phyloP scores from a whole-genome alignment of 2,797 vertebrate genomes.

The Synanceia verrucosa region DNA sequence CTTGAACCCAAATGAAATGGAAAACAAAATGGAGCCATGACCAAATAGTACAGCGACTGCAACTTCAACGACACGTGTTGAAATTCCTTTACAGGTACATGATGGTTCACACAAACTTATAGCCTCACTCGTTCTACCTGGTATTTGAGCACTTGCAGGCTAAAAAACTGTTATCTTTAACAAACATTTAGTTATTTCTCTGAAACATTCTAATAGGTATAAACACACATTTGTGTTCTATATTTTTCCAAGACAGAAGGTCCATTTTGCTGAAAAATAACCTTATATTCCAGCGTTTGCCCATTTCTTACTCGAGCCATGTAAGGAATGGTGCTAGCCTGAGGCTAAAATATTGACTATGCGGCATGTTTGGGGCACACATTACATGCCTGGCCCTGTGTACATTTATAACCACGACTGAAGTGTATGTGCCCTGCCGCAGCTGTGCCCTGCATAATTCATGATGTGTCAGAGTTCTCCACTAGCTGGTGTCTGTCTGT shows the following conservation, averaged over 20 bases:
- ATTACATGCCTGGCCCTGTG: constrained; percentile 64
- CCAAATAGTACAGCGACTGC: not conserved
- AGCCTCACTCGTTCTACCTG: not conserved
- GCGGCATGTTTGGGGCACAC: constrained; percentile 61
- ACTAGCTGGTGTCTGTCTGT: constrained; percentile 72
- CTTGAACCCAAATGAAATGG: not conserved
- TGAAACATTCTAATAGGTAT: not conserved
- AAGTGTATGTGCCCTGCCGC: constrained; percentile 57
- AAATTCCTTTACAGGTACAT: not conserved
- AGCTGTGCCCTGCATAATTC: constrained; percentile 76
- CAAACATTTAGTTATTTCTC: not conserved
- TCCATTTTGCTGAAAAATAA: constrained; percentile 35
- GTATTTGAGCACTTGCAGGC: not conserved
- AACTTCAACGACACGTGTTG: not conserved
- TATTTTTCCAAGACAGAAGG: not conserved
- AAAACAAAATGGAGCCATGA: not conserved
- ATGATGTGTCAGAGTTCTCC: constrained; percentile 72
- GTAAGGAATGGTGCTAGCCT: constrained; percentile 21
- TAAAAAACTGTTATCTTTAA: not conserved
- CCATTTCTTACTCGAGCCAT: constrained; percentile 20
- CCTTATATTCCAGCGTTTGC: constrained; percentile 21
- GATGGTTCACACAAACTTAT: constrained; percentile 4
- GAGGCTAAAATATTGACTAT: constrained; percentile 36
- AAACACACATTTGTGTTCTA: not conserved
- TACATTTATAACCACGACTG: constrained; percentile 75